These are phyloP conservation scores for Polyommatus icarus DNA, from an alignment of 2,888 invertebrate genomes.

Conservation along the genomic window DNA sequence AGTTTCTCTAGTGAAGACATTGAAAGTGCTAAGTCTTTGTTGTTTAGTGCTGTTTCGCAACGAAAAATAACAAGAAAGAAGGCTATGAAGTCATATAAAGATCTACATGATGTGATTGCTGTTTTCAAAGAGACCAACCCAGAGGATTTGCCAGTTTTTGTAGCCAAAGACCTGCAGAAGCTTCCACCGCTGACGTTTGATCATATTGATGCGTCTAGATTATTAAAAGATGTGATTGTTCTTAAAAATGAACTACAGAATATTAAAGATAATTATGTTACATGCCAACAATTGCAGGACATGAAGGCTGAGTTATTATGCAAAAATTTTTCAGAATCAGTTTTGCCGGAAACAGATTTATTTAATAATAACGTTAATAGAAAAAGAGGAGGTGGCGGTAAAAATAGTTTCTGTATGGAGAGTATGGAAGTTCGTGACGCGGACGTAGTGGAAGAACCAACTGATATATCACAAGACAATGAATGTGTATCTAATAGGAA, in stretches of 20 bases:
- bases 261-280: slow-evolving; percentile 3
- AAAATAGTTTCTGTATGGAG: neutral
- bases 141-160: slow-evolving; percentile 25
- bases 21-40: neutral
- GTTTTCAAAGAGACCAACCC: slow-evolving; percentile 6
- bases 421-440: neutral
- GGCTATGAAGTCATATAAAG: neutral
- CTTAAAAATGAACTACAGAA: neutral
- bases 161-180: slow-evolving; percentile 32
- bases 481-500: neutral
- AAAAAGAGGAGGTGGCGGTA: neutral
- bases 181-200: slow-evolving; percentile 30
- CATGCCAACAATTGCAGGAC: neutral
- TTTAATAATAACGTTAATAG: too few species aligned
- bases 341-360: too few species aligned
- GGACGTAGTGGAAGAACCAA: neutral
- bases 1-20: neutral
- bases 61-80: too few species aligned
- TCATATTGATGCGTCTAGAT: slow-evolving; percentile 27
- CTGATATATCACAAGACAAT: neutral
- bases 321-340: too few species aligned
- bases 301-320: too few species aligned
- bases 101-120: neutral
- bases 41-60: too few species aligned
- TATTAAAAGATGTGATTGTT: slow-evolving; percentile 26